Evolutionary conservation across 2,888 invertebrate genomes (phyloP).

Genomic region (Fabriciana adippe): DNA sequence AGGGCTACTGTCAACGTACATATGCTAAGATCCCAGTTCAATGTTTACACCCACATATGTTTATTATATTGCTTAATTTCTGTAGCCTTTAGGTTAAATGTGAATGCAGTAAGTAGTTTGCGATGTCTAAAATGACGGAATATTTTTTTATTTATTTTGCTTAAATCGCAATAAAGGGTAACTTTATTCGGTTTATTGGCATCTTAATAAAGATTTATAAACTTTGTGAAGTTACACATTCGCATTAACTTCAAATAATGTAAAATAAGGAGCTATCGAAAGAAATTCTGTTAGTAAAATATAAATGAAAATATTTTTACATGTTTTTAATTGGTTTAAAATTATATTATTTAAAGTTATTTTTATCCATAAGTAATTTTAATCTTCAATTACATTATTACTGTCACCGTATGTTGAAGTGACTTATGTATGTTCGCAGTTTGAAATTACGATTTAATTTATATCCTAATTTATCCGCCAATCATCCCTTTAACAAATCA

Average conservation of each 20-base stretch:
- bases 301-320: too few species aligned
- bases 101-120: too few species aligned
- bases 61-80: conserved; percentile 33
- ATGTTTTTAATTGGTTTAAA: too few species aligned
- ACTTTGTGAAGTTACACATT: too few species aligned
- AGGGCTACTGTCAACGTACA: conserved; percentile 60
- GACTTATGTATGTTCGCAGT: conserved; percentile 25
- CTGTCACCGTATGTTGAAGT: conserved; percentile 5
- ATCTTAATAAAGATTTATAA: too few species aligned
- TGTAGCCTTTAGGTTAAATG: conserved; percentile 23
- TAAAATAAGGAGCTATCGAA: too few species aligned
- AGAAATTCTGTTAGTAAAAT: too few species aligned
- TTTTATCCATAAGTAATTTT: too few species aligned
- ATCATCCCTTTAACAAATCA: background rate
- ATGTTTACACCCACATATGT: conserved; percentile 61
- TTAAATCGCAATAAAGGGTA: background rate
- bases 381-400: background rate
- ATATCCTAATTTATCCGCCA: background rate
- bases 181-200: background rate
- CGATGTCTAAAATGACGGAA: too few species aligned
- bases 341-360: background rate
- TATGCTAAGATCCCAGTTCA: conserved; percentile 58
- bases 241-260: too few species aligned
- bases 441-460: conserved; percentile 28
- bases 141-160: too few species aligned